Evolutionary conservation across 2,113 vertebrate species (phyloP), one percentile per base, ranked within the genome.

Genomic region (Caranx ignobilis): DNA sequence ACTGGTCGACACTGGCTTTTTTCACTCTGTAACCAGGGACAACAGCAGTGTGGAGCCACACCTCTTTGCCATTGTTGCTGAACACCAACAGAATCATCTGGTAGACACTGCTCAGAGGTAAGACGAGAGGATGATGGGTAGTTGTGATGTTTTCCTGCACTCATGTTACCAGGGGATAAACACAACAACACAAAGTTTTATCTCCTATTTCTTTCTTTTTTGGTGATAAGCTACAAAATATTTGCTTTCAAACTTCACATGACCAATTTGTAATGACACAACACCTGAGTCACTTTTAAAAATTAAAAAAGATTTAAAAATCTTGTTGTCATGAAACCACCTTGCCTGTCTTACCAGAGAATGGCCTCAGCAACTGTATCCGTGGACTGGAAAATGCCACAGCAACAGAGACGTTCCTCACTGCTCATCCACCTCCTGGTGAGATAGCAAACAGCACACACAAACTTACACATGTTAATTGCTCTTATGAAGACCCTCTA

Each of bases 381-480:
- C 77, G 93, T 37, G 94, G 93, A 61, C 93, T 99, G 4, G 98
- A 99, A 89, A 95, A 90, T 0, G 94, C 97, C 2, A 70, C 95
- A 64, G 92, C 86, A 81, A 96, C 92, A 21, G 95, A 97, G 75
- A 88, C 32, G 2, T 97, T 2, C 81, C 95, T 79, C 95, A 93
- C 32, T 99, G 98, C 75, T 97, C 91, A 86, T 99, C 84, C 92
- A 94, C 74, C 99, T 97, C 64, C 86, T 96, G 97, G 98, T 99
- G 91, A 96, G 92, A 85, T 4, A 1, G 41, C 19, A 68, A 74
- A 84, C 35, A 39, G 32, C 16, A 55, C 31, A 37, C 45, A 16
- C 48, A 54, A 12, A 26, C 19, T 8, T 13, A 41, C 34, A 47
- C n/a, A 64, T 7, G 16, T 60, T 57, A 10, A 55, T 34, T 64